These are phyloP conservation scores for Gadus macrocephalus DNA, from an alignment of 2,113 vertebrate genomes.

Conservation along the genomic window DNA sequence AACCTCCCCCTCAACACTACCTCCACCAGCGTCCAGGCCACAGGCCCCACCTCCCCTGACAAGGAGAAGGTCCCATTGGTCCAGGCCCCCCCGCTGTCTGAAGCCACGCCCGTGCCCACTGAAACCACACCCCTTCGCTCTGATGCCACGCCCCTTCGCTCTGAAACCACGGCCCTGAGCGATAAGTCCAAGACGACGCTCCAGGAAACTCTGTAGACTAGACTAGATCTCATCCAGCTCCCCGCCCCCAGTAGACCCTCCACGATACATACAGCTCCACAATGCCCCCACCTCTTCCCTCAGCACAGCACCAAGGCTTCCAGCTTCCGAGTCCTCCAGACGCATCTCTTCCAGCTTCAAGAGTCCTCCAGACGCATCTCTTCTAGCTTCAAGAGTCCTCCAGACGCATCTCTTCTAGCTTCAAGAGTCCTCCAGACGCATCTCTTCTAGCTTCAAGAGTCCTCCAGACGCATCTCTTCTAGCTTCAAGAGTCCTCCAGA, in stretches of 20 bases:
- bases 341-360: not conserved
- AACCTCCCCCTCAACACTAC: conserved; percentile 42
- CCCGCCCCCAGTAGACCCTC: not conserved
- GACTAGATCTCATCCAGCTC: no score
- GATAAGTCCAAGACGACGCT: conserved; percentile 33
- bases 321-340: not conserved
- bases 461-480: not conserved
- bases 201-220: conserved; percentile 44
- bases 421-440: not conserved
- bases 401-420: not conserved
- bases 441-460: not conserved
- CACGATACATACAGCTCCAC: conserved; percentile 25
- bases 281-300: not conserved
- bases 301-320: not conserved
- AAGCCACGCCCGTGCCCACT: conserved; percentile 37
- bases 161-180: conserved; percentile 33
- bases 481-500: not conserved
- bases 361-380: not conserved
- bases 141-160: not conserved
- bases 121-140: not conserved
- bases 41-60: conserved; percentile 18
- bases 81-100: not conserved
- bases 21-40: conserved; percentile 48
- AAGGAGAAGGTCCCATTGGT: conserved; percentile 72
- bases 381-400: not conserved